Evolutionary conservation across 2,797 vertebrate species (phyloP).

Genomic region (Cynodonichthys magdalenae): DNA sequence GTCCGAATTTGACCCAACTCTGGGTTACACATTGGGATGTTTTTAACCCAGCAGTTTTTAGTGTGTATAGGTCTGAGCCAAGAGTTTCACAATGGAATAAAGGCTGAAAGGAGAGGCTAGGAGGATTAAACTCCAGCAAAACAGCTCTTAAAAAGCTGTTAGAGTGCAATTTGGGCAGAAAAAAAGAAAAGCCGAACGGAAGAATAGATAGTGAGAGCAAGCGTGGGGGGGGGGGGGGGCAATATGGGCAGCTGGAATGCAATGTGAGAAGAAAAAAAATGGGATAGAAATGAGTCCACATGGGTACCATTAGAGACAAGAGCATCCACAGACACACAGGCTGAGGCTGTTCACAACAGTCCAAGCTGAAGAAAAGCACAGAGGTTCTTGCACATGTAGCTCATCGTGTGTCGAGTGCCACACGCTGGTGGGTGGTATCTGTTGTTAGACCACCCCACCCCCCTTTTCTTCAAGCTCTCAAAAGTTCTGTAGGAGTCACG

Average conservation of each 20-base stretch:
- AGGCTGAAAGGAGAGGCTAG: constrained; percentile 77
- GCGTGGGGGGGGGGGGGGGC: constrained; percentile 7
- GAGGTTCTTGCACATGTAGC: constrained; percentile 43
- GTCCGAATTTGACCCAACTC: too few relatives aligned
- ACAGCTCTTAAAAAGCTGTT: constrained; percentile 87
- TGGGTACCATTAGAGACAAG: constrained; percentile 31
- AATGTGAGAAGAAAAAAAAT: constrained; percentile 42
- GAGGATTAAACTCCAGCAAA: constrained; percentile 83
- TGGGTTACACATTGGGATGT: too few relatives aligned
- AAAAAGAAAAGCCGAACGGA: constrained; percentile 57
- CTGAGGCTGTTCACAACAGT: constrained; percentile 23
- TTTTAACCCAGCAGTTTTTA: too few relatives aligned
- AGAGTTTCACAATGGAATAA: constrained; percentile 83
- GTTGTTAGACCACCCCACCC: constrained; percentile 24
- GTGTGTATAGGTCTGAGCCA: constrained; percentile 71
- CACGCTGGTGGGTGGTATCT: constrained; percentile 60
- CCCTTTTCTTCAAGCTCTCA: constrained; percentile 34
- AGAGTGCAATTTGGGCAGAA: constrained; percentile 82
- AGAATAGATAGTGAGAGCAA: constrained; percentile 57
- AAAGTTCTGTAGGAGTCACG: constrained; percentile 62
- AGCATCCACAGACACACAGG: constrained; percentile 46
- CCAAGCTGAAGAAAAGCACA: constrained; percentile 40
- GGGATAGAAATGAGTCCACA: constrained; percentile 33
- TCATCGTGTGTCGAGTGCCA: constrained; percentile 45
- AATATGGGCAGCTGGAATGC: constrained; percentile 59